Conservation (phyloP, 1,140 invertebrate species). For the Papilio glaucus region DNA sequence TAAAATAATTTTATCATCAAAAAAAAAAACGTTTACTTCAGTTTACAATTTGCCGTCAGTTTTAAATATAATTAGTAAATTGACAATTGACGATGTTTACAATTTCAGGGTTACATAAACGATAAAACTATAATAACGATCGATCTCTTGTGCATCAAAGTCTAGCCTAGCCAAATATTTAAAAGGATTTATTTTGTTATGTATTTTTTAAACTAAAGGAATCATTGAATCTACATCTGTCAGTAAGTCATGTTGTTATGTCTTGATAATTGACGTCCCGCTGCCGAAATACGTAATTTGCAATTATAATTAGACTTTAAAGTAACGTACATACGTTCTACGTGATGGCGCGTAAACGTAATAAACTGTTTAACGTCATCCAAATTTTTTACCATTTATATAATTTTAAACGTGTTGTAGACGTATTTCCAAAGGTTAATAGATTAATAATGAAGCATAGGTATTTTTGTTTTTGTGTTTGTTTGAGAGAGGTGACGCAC, state of each 20-base stretch:
- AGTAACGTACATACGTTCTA: neutral
- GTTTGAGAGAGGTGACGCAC: no score
- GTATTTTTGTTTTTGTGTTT: no score
- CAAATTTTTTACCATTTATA: neutral
- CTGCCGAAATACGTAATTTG: slow-evolving; percentile 12
- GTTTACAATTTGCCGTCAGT: no score
- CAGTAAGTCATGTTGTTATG: neutral
- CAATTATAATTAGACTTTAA: neutral
- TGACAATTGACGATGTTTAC: no score
- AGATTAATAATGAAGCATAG: no score
- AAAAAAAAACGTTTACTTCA: no score
- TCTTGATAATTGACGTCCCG: neutral
- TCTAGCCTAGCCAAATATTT: neutral
- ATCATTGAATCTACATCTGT: neutral
- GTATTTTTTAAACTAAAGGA: neutral
- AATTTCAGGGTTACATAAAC: no score
- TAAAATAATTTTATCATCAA: no score
- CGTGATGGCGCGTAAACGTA: neutral
- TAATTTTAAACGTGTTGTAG: no score
- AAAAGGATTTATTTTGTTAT: neutral
- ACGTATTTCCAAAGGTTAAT: no score
- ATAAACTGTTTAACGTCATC: neutral
- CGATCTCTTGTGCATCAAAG: neutral
- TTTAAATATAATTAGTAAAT: no score
- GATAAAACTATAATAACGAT: no score